phyloP scores from a whole-genome alignment of 1,140 invertebrate species.

The Aphelenchoides fujianensis region DNA sequence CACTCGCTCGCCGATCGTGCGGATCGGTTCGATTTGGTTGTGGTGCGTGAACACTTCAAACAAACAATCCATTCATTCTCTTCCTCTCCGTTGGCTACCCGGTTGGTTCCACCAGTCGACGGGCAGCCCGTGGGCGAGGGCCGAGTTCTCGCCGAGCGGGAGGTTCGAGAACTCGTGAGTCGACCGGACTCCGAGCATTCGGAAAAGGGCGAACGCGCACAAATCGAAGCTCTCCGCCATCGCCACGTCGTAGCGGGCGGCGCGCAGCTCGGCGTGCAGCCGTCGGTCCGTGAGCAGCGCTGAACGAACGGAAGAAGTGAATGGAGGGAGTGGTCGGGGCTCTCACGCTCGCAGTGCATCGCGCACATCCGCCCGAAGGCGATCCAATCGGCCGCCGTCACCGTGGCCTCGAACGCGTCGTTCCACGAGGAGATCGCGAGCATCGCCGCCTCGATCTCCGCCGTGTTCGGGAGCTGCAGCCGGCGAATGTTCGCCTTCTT shows the following conservation, averaged over 20 bases:
- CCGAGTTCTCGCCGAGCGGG: background rate
- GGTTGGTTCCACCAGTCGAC: background rate
- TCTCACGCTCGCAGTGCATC: conserved; percentile 2
- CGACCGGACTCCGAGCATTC: background rate
- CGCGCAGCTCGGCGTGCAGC: background rate
- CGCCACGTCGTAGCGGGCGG: background rate
- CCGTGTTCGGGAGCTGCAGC: background rate
- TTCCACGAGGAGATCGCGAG: background rate
- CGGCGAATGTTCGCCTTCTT: background rate
- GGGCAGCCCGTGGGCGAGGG: conserved; percentile 4
- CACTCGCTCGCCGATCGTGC: background rate
- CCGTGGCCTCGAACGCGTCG: background rate
- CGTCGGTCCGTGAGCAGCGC: background rate
- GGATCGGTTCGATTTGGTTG: background rate
- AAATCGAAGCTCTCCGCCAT: background rate
- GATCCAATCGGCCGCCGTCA: background rate
- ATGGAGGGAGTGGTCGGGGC: no score
- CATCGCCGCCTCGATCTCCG: background rate
- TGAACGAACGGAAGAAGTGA: background rate
- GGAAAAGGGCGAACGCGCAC: conserved; percentile 7
- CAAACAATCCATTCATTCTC: background rate
- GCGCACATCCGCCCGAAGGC: background rate
- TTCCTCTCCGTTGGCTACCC: background rate
- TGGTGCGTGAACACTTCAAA: background rate
- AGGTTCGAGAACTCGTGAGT: background rate